A percentile compares a stretch with the other conserved stretches of the same genome.
Conservation (phyloP, 1,140 invertebrate species). For the Drosophila sproati region DNA sequence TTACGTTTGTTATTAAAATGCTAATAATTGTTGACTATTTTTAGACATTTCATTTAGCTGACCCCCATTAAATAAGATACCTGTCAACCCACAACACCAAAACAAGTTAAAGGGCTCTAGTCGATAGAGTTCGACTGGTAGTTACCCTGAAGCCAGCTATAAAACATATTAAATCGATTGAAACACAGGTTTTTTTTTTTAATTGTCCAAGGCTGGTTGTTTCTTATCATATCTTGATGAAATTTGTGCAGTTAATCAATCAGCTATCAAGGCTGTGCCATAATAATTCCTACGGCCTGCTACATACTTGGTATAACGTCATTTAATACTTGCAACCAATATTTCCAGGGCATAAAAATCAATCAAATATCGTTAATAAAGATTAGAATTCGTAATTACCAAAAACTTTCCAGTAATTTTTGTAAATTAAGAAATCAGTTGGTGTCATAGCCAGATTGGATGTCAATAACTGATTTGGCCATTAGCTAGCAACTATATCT, state of each 20-base stretch:
- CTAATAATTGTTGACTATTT: conserved; percentile 11
- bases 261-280: too few relatives aligned
- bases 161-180: too few relatives aligned
- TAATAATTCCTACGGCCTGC: too few relatives aligned
- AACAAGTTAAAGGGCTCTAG: too few relatives aligned
- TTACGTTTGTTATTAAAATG: not conserved
- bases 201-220: too few relatives aligned
- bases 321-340: too few relatives aligned
- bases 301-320: too few relatives aligned
- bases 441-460: not conserved
- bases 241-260: too few relatives aligned
- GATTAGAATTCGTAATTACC: not conserved
- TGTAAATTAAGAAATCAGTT: not conserved
- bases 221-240: too few relatives aligned
- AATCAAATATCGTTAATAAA: conserved; percentile 4
- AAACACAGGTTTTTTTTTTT: too few relatives aligned
- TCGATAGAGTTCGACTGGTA: too few relatives aligned
- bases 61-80: conserved; percentile 3
- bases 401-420: conserved; percentile 8
- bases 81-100: not conserved
- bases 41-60: not conserved
- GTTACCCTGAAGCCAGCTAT: too few relatives aligned
- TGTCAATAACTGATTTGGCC: not conserved
- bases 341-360: not conserved
- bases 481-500: conserved; percentile 10